Base-by-base conservation (phyloP, 2,113 vertebrate genomes). In the Pao palembangensis region DNA sequence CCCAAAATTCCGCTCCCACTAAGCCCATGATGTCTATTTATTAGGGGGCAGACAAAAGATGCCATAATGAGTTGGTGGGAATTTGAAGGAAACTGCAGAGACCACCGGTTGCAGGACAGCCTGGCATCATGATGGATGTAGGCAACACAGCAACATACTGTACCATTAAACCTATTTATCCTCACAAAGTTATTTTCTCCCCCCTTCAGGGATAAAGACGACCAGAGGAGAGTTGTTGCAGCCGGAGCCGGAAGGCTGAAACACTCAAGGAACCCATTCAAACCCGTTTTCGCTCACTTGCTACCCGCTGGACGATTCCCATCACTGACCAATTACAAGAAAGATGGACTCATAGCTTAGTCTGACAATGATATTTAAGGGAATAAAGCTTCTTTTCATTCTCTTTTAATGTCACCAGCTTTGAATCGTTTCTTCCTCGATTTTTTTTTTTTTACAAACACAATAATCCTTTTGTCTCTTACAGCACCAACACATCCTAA, bases 251-350 rank as follows among this genome's bases (percentile, higher is more conserved):
- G 61, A 69, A 60, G 54, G 51, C 68, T 76, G 74, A 75, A 82
- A 76, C 82, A 73, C 82, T 84, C 78, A 78, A 81, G 81, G 73
- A 72, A 76, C 69, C 64, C 71, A 76, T 82, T 75, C 73, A 73
- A 69, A 64, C 64, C 69, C 64, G 58, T 69, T 75, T 80, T 85
- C 73, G 34, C 67, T 80, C 72, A 56, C 64, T 67, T 65, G 46
- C 54, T 52, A 66, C 67, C 78, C 76, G 68, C 77, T 72, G 69
- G 75, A 68, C 69, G 76, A 56, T 55, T 70, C 76, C 75, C 80
- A 73, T 79, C 71, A 71, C 80, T 83, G 81, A 85, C 83, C 83
- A 85, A 85, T 87, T 85, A 87, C 71, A 71, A 10, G 17, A 18
- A 18, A 47, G 16, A 8, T 18, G 28, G 28, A 47, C 15, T 50